phyloP scores from a whole-genome alignment of 2,797 vertebrate species.

The Spatula clypeata region DNA sequence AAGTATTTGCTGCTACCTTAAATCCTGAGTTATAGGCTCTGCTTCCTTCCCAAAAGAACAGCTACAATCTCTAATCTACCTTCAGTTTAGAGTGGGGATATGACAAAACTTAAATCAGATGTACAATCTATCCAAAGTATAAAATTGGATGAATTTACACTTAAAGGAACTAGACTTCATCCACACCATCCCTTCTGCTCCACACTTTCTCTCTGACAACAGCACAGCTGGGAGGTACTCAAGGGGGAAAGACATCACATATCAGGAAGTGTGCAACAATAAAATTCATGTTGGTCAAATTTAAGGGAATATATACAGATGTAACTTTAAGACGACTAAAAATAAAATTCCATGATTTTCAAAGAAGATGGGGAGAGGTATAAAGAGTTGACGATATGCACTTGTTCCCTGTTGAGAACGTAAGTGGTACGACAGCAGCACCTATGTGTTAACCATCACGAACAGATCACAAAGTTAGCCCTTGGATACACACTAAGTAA shows the following conservation, averaged over 20 bases:
- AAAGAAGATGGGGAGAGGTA: neutral
- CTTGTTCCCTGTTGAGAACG: neutral
- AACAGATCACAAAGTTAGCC: neutral
- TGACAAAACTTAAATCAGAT: neutral
- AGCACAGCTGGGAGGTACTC: neutral
- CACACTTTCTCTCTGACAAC: neutral
- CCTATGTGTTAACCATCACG: neutral
- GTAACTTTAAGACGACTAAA: neutral
- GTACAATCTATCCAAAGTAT: neutral
- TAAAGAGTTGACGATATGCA: neutral
- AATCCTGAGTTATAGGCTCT: neutral
- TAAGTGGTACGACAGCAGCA: neutral
- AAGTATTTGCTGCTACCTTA: neutral
- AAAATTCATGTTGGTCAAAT: rapidly evolving
- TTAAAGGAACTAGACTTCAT: neutral
- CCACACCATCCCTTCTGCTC: neutral
- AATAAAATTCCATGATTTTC: neutral
- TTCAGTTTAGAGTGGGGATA: neutral
- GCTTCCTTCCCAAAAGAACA: neutral
- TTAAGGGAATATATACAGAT: neutral
- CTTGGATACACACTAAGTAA: neutral
- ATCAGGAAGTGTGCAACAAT: rapidly evolving
- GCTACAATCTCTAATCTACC: neutral
- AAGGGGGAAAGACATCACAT: neutral
- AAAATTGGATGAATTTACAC: neutral